Base-by-base conservation (phyloP, 2,888 invertebrate genomes). In the Linnaemya vulpina region DNA sequence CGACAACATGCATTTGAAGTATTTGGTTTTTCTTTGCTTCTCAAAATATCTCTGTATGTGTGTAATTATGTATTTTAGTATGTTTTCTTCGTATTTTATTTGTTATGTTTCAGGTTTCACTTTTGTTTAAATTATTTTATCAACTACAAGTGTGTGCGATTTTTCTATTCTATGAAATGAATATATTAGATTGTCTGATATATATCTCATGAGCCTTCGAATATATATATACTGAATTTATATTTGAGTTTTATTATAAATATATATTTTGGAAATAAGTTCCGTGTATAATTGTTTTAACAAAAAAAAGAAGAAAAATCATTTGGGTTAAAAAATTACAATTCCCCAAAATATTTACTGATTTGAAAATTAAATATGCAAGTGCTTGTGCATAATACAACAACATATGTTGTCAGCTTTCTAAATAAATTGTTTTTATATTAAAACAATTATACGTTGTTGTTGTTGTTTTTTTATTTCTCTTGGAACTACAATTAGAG, bases 31-130 rank as follows among this genome's bases (percentile, higher is more conserved):
- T n/a, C n/a, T n/a, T n/a, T 62, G 11, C 53, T 22, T 3, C 10
- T 3, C 4, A 22, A 53, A 51, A 43, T 25, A 15, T 40, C 3
- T 40, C 38, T 38, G 8, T 40, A 51, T 13, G 15, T 22, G 15
- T 20, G 13, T 9, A 35, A 20, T n/a, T 49, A 35, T 49, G 20
- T 15, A 20, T 15, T 17, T 7, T 4, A 67, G 65, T 68, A 40
- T 63, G 46, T 70, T n/a, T 60, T 55, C 10, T 8, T 17, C 51
- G n/a, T 22, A 73, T 20, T n/a, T 2, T 43, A 40, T 25, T 30
- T 63, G 25, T 38, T 13, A 53, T 53, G 49, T 71, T 79, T 74
- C 51, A n/a, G 51, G 67, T 73, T 73, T 77, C 71, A 30, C 35
- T 65, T 55, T 53, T 58, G 30, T 62, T 63, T 17, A 38, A 35